Evolutionary conservation across 1,140 invertebrate genomes (phyloP), one percentile per base, ranked within the genome.

Genomic region (Parapsyche elsis): DNA sequence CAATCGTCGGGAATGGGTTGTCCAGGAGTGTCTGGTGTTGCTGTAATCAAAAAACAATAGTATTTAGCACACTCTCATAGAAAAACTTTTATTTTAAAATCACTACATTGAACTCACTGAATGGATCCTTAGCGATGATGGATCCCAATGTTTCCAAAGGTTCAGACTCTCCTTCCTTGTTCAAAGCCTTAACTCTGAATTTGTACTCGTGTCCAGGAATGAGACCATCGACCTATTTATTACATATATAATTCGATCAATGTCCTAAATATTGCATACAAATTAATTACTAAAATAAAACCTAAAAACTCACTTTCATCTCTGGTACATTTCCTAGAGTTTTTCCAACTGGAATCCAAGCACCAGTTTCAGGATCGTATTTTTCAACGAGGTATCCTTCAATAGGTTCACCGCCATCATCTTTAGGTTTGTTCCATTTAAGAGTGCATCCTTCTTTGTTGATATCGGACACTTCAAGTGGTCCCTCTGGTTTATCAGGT

Each of bases 401-500:
- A 83, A 99, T 94, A 1, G 96, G 96, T 86, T 97, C 94, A 9
- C 98, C 98, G 79, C 98, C 98, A 87, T 99, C 98, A 87, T 99
- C 98, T 86, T 97, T 98, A 0, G 98, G 97, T 87, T 96, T 94
- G 86, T 98, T 98, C 98, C 98, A 99, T 86, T 97, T 96, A 1
- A 99, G 91, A 76, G 95, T 98, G 88, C 96, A 98, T 45, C 95
- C 96, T 83, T 99, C 97, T 84, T 98, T 98, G 90, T 96, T 92
- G 61, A 99, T 92, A 85, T 99, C 97, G 0, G 95, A 94, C n/a
- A 99, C 96, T 86, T 98, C 96, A 1, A 99, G 87, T 9, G 98
- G 98, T 59, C 97, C 98, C 90, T 98, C 96, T 0, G 98, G 98
- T 85, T 95, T 94, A 23, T 93, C 92, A 64, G 98, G 98, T 88